phyloP scores from a whole-genome alignment of 2,113 vertebrate species.

The Cololabis saira region DNA sequence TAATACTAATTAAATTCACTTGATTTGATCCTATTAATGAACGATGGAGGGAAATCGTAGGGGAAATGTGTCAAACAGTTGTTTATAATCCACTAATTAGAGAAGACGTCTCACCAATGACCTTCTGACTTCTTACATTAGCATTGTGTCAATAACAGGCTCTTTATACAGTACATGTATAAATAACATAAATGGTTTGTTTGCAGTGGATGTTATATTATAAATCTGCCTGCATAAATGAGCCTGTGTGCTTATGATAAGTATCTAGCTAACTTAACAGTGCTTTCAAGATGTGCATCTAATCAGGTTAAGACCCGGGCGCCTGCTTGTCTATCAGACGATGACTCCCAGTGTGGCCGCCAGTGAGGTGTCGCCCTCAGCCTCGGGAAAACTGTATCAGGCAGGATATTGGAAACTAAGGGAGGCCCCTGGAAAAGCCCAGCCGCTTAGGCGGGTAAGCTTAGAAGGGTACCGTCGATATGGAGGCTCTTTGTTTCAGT shows the following conservation, averaged over 20 bases:
- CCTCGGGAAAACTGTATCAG: constrained; percentile 31
- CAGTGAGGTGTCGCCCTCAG: constrained; percentile 22
- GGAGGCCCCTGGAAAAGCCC: constrained; percentile 68
- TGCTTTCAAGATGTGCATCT: constrained; percentile 26
- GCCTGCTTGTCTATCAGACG: constrained; percentile 26
- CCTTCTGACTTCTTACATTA: no score
- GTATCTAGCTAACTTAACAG: constrained; percentile 2
- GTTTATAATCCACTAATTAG: no score
- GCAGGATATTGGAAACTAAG: constrained; percentile 71
- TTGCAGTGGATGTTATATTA: no score
- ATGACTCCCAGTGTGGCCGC: constrained; percentile 25
- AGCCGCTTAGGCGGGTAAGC: constrained; percentile 52
- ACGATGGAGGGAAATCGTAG: no score
- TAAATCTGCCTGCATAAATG: neutral
- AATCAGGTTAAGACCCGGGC: constrained; percentile 28
- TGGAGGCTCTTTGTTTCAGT: constrained; percentile 54
- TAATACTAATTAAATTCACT: no score
- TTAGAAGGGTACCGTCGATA: constrained; percentile 39
- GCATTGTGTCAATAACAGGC: no score
- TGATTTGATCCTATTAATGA: no score
- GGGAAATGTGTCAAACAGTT: no score
- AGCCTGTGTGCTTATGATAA: constrained; percentile 4
- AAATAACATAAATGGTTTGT: no score
- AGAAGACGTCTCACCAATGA: no score
- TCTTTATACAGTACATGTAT: no score